A percentile compares a stretch with the other conserved stretches of the same genome.
Evolutionary conservation across 2,113 vertebrate species (phyloP).

Genomic region (Mus musculus): GRCm39 chr5:66622001-66622500

Average conservation of each 20-base stretch:
- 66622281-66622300: background rate
- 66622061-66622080: background rate
- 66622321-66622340: background rate
- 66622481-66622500: background rate
- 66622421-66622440: background rate
- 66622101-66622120: background rate
- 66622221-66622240: background rate
- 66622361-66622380: background rate
- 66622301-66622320: background rate
- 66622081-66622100: background rate
- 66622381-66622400: background rate
- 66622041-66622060: background rate
- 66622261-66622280: background rate
- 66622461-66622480: background rate
- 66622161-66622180: background rate
- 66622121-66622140: background rate
- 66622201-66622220: background rate
- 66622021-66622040: background rate
- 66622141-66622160: background rate
- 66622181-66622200: background rate
- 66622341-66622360: background rate
- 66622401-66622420: background rate
- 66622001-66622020: background rate
- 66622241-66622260: background rate
- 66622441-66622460: background rate